These are phyloP conservation scores for Eristalis pertinax DNA, from an alignment of 2,888 invertebrate species.

Conservation along the genomic window DNA sequence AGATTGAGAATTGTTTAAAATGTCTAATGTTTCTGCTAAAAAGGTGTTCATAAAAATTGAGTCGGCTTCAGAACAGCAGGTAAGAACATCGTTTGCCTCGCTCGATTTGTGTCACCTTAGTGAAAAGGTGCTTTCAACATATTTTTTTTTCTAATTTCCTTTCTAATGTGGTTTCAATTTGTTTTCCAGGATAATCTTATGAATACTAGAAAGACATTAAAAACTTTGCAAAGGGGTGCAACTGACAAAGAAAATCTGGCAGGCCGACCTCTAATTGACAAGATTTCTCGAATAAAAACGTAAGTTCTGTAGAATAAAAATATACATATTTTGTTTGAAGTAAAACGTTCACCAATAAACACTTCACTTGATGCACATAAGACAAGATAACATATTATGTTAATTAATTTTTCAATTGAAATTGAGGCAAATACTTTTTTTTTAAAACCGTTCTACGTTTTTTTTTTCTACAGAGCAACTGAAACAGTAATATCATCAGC, in stretches of 20 bases:
- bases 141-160: background rate
- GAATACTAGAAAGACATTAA: slow-evolving; percentile 86
- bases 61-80: slow-evolving; percentile 80
- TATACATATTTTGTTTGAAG: background rate
- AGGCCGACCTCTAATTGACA: slow-evolving; percentile 84
- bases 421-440: no score
- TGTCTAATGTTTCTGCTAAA: slow-evolving; percentile 79
- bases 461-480: slow-evolving; percentile 76
- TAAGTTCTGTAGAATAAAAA: slow-evolving; percentile 76
- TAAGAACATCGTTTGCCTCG: slow-evolving; percentile 58
- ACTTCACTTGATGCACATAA: background rate
- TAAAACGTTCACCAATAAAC: background rate
- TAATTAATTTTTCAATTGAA: no score
- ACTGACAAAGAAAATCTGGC: slow-evolving; percentile 89
- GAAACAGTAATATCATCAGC: slow-evolving; percentile 74
- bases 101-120: slow-evolving; percentile 32
- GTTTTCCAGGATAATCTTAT: slow-evolving; percentile 83
- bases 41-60: slow-evolving; percentile 81
- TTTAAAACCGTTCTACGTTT: background rate
- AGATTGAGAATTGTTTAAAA: slow-evolving; percentile 73
- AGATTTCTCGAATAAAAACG: slow-evolving; percentile 83
- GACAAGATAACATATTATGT: background rate
- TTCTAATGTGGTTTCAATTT: background rate
- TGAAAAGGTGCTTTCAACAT: slow-evolving; percentile 32
- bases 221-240: slow-evolving; percentile 87